Evolutionary conservation across 2,113 vertebrate genomes (phyloP), one percentile per base, ranked within the genome.

Genomic region (Cathartes aura): DNA sequence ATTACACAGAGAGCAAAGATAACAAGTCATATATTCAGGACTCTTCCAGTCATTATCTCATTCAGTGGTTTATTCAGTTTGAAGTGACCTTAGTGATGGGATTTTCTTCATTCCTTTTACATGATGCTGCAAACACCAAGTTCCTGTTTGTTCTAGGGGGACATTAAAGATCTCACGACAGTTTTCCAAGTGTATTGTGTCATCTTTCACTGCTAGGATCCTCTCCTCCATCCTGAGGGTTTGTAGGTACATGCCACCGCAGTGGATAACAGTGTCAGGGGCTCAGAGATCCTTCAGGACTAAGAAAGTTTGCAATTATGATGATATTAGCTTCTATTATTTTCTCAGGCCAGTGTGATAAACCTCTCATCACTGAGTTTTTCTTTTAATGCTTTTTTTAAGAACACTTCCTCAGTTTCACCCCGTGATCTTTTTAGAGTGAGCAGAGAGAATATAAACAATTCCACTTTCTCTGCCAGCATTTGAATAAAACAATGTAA

Each of bases 61-160:
- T 64, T n/a, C 74, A 55, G 87, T 74, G 62, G 82, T 88, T 93
- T 96, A 80, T 34, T n/a, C 87, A 91, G 56, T 76, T 70, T 93
- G 84, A 91, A 93, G 66, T 73, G 89, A 91, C 93, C 89, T 94
- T 59, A 80, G 58, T 17, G 56, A 76, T 59, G 71, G 34, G 58
- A 91, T 96, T 95, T 78, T 97, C 70, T 91, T 96, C 89, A 88
- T 96, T 97, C 84, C 78, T 94, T 91, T 90, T 20, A 53, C 74
- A 94, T 90, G 93, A 97, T 59, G 36, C 55, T 86, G 63, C 67
- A 90, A 95, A 82, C 82, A 90, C 29, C 53, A 67, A 94, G 78
- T 85, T 97, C 89, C 78, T 96, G 94, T 83, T 94, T 96, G 84
- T 56, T 91, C 70, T 18, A 32, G 38, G 43, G 68, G 60, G 38